These are phyloP conservation scores for Myopa tessellatipennis DNA, from an alignment of 2,888 invertebrate species.

Conservation along the genomic window DNA sequence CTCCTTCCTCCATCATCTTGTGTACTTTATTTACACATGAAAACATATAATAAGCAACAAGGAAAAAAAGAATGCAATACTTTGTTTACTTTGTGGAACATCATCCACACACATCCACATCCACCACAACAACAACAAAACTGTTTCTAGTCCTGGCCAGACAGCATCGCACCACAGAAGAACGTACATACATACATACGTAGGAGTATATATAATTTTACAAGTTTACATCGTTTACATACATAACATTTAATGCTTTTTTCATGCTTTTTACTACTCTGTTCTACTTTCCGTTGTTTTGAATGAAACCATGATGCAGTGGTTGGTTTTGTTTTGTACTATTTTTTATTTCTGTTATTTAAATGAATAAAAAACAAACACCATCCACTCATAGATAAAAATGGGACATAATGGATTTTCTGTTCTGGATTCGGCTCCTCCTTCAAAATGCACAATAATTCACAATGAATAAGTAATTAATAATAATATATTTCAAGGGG, in stretches of 20 bases:
- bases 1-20: too few relatives aligned
- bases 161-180: constrained; percentile 26
- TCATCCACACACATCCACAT: constrained; percentile 18
- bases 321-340: not conserved
- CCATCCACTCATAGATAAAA: not conserved
- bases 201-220: not conserved
- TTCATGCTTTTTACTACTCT: not conserved
- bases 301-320: not conserved
- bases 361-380: not conserved
- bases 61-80: not conserved
- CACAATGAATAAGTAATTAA: too few relatives aligned
- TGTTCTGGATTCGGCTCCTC: too few relatives aligned
- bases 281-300: not conserved
- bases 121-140: constrained; percentile 11
- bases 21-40: not conserved
- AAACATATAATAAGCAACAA: not conserved
- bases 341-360: not conserved
- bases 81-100: constrained; percentile 40
- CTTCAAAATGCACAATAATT: too few relatives aligned
- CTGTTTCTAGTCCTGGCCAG: not conserved
- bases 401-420: not conserved
- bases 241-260: not conserved
- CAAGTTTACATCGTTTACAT: not conserved
- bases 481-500: too few relatives aligned
- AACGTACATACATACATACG: not conserved